A percentile compares a stretch with the other conserved stretches of the same genome.
These are phyloP conservation scores for Paragorgia papillata DNA, from an alignment of 92 coral and sea anemone genomes.

Conservation along the genomic window DNA sequence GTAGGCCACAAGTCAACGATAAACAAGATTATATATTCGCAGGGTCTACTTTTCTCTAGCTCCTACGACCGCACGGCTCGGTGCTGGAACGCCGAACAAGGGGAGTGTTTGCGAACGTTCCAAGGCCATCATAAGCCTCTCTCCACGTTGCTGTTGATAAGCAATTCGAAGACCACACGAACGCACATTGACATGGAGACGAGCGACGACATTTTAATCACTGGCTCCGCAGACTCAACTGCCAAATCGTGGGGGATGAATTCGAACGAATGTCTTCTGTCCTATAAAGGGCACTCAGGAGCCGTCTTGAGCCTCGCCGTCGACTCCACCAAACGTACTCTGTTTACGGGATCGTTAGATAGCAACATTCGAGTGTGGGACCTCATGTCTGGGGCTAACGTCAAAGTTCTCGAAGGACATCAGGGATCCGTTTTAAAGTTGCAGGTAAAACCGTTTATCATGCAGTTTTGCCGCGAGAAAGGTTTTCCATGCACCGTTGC, in stretches of 20 bases:
- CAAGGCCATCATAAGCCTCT: conserved; percentile 83
- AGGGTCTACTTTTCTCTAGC: conserved; percentile 85
- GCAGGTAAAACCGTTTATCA: conserved; percentile 63
- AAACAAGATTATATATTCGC: conserved; percentile 75
- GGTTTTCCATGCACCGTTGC: no score
- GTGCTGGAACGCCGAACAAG: conserved; percentile 91
- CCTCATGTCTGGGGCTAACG: conserved; percentile 74
- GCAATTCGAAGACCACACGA: conserved; percentile 76
- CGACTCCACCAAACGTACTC: conserved; percentile 78
- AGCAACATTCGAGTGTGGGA: conserved; percentile 90
- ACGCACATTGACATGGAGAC: conserved; percentile 80
- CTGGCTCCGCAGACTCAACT: conserved; percentile 89
- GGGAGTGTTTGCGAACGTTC: conserved; percentile 79
- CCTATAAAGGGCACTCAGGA: conserved; percentile 83
- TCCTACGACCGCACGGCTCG: conserved; percentile 90
- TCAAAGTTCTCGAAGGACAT: conserved; percentile 79
- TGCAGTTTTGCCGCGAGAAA: no score
- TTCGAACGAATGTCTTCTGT: conserved; percentile 79
- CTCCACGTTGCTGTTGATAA: conserved; percentile 74
- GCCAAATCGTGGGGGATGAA: conserved; percentile 99
- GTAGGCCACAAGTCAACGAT: conserved; percentile 77
- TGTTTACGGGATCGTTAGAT: conserved; percentile 94
- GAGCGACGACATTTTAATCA: conserved; percentile 82
- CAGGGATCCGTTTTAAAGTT: conserved; percentile 70
- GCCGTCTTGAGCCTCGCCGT: conserved; percentile 85